A percentile compares a stretch with the other conserved stretches of the same genome.
Conservation (phyloP, 1,140 invertebrate species). For the Diabrotica virgifera region DNA sequence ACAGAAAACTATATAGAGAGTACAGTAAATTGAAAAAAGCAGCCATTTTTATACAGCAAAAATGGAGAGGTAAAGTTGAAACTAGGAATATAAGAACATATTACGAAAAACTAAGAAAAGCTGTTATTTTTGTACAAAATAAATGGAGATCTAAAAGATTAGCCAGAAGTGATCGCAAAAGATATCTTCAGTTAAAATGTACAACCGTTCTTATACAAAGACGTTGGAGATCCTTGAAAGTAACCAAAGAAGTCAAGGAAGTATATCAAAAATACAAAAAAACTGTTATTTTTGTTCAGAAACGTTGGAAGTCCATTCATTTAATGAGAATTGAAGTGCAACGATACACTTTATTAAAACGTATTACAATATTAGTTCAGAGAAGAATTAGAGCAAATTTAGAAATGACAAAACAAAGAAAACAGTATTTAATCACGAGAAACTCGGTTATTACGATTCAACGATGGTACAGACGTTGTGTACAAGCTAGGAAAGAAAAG, state of each 20-base stretch:
- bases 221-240: slow-evolving; percentile 36
- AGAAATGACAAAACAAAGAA: slow-evolving; percentile 28
- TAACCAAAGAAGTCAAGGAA: background rate
- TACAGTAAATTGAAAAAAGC: slow-evolving; percentile 45
- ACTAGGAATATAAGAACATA: slow-evolving; percentile 34
- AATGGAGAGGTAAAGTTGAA: slow-evolving; percentile 45
- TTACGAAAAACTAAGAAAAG: slow-evolving; percentile 26
- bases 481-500: slow-evolving; percentile 28
- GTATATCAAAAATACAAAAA: background rate
- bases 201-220: slow-evolving; percentile 38
- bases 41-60: slow-evolving; percentile 50
- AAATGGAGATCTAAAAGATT: slow-evolving; percentile 41
- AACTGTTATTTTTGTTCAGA: slow-evolving; percentile 37
- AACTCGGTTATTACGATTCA: slow-evolving; percentile 38
- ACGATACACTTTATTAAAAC: slow-evolving; percentile 23
- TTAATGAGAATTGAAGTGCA: background rate
- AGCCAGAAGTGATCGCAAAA: slow-evolving; percentile 22
- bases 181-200: slow-evolving; percentile 14
- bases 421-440: slow-evolving; percentile 14
- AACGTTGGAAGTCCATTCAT: slow-evolving; percentile 26
- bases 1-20: slow-evolving; percentile 27
- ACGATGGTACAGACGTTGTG: slow-evolving; percentile 48
- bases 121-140: slow-evolving; percentile 34
- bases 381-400: slow-evolving; percentile 46
- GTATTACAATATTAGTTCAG: slow-evolving; percentile 45